Percentiles rank a stretch among this genome's conserved stretches.
Conservation (phyloP, 2,888 invertebrate species). For the Caenorhabditis sp. region DNA sequence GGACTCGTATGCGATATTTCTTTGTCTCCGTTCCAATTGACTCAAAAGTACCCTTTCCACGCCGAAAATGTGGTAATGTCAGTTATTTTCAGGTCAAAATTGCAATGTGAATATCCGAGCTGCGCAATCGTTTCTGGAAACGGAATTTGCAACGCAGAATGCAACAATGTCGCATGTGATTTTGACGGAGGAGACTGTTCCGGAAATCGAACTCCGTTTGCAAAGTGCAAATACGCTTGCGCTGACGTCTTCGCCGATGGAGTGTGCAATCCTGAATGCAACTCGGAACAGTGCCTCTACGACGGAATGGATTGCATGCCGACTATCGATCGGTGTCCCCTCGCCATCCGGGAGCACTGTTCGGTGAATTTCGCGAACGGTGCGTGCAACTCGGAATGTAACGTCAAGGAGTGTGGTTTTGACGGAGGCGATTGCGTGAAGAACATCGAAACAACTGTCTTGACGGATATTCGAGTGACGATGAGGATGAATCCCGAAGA, state of each 20-base stretch:
- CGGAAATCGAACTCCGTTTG: conserved; percentile 66
- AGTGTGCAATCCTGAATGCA: conserved; percentile 64
- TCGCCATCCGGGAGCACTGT: conserved; percentile 52
- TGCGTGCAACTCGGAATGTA: conserved; percentile 94
- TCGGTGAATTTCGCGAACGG: conserved; percentile 90
- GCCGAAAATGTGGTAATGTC: not conserved
- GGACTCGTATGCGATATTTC: not conserved
- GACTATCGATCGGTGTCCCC: conserved; percentile 51
- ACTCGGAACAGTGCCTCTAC: conserved; percentile 91
- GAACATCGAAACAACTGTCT: not conserved
- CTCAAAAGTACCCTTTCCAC: not conserved
- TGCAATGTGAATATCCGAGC: conserved; percentile 81
- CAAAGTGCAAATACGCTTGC: conserved; percentile 82
- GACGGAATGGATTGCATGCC: conserved; percentile 95
- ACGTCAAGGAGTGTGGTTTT: conserved; percentile 97
- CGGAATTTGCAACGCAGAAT: conserved; percentile 94
- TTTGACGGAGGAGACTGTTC: conserved; percentile 93
- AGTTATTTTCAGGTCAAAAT: conserved; percentile 21
- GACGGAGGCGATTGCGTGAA: conserved; percentile 88
- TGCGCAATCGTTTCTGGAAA: conserved; percentile 90
- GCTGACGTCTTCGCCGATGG: conserved; percentile 68
- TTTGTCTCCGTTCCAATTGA: not conserved
- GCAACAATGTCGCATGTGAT: conserved; percentile 95
- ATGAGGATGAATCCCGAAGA: not conserved
- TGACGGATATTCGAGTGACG: not conserved